These are phyloP conservation scores for Anagrus nilaparvatae DNA, from an alignment of 1,140 invertebrate genomes.

Conservation along the genomic window DNA sequence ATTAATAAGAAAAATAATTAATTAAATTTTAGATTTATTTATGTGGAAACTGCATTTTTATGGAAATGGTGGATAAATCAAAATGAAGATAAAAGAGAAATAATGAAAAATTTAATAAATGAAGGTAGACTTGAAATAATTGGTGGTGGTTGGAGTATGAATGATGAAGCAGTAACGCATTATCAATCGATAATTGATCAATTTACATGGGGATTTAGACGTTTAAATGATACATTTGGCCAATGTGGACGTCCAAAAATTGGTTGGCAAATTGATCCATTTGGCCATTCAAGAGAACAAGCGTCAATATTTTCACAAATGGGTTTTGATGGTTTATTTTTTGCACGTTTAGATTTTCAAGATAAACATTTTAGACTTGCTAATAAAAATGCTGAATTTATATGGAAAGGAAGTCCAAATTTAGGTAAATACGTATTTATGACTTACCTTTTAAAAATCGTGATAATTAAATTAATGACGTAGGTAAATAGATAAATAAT, in stretches of 20 bases:
- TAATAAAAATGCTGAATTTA: conserved; percentile 65
- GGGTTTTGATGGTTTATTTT: conserved; percentile 79
- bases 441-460: not conserved
- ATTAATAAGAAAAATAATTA: too few species aligned
- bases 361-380: conserved; percentile 59
- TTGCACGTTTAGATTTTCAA: conserved; percentile 81
- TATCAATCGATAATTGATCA: conserved; percentile 92
- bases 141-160: conserved; percentile 82
- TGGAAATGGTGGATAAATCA: conserved; percentile 85
- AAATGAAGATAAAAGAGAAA: conserved; percentile 44
- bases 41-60: conserved; percentile 79
- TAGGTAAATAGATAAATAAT: too few species aligned
- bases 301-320: conserved; percentile 74
- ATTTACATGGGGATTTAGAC: conserved; percentile 67
- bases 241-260: conserved; percentile 68
- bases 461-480: too few species aligned
- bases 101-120: conserved; percentile 51
- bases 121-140: conserved; percentile 80
- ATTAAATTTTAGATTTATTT: conserved; percentile 61
- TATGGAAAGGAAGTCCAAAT: conserved; percentile 71
- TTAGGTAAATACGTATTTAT: conserved; percentile 42
- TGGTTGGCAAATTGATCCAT: conserved; percentile 91
- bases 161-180: conserved; percentile 85
- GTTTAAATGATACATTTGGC: conserved; percentile 75
- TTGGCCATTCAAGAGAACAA: conserved; percentile 81